Evolutionary conservation across 30 jellyfish, hydroid and myxozoan genomes (phyloP), one percentile per base, ranked within the genome.

Genomic region (Aurelia aurita): DNA sequence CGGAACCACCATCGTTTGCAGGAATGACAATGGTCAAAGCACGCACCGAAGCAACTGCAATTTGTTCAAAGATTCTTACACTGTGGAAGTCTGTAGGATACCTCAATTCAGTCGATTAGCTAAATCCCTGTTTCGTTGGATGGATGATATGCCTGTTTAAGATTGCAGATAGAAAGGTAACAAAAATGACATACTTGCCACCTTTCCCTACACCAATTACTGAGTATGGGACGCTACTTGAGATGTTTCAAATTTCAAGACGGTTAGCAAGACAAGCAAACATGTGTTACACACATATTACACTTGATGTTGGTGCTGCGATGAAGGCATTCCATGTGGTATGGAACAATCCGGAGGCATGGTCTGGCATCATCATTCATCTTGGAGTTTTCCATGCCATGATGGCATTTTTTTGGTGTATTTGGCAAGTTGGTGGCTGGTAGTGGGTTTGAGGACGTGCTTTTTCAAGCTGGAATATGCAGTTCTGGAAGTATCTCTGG

Each of bases 281-380:
- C n/a, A n/a, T n/a, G n/a, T n/a, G n/a, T n/a, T n/a, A n/a, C n/a
- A n/a, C n/a, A 18, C 91, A 81, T 57, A 81, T 69, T 19, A 34
- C 91, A 20, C 23, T 81, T 18, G 91, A 80, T 32, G 77, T 53
- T 49, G 91, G 91, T 25, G 91, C 91, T 21, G 91, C 91, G 34
- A 55, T 29, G 15, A 75, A 79, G 74, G 90, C 77, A 47, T 66
- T 35, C 55, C 67, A 81, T 70, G 85, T 81, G 1, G 20, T 51
- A 21, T 83, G 87, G 93, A 83, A 83, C 51, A 62, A 64, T 46
- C 92, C 86, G 9, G 67, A 67, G 43, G 49, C 73, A 25, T 74
- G 29, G 60, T 61, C 53, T 45, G 85, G 66, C 19, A 51, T 83
- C 80, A 19, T 83, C 39, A 27, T 83, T 22, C 80, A 83, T 19